These are phyloP conservation scores for Anser brachyrhynchus DNA, from an alignment of 2,113 vertebrate species.

Conservation along the genomic window DNA sequence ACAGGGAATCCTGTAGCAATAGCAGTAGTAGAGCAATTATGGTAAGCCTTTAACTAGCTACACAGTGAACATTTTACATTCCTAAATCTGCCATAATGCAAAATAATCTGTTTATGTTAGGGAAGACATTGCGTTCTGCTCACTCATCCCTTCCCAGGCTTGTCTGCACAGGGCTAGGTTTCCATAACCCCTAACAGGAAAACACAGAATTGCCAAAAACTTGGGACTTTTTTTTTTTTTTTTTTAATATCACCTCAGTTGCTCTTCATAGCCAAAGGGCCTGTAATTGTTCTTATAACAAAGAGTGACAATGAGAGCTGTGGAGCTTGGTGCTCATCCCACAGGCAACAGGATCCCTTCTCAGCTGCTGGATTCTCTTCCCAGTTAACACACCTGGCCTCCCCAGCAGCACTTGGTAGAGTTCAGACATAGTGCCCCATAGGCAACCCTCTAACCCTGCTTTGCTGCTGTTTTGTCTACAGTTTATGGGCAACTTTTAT, in stretches of 20 bases:
- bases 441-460: not conserved
- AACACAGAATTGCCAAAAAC: conserved; percentile 18
- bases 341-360: not conserved
- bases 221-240: not conserved
- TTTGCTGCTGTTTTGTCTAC: not conserved
- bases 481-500: not conserved
- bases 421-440: not conserved
- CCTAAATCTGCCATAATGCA: conserved; percentile 55
- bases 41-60: conserved; percentile 65
- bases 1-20: conserved; percentile 38
- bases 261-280: conserved; percentile 3
- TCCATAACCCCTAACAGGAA: not conserved
- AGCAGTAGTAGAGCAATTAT: conserved; percentile 55
- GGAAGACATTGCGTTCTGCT: conserved; percentile 58
- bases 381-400: not conserved
- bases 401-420: not conserved
- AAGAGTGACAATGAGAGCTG: not conserved
- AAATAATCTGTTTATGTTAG: conserved; percentile 70
- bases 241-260: not conserved
- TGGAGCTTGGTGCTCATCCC: not conserved
- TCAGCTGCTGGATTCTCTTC: not conserved
- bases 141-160: conserved; percentile 50
- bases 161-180: conserved; percentile 51
- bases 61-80: conserved; percentile 55
- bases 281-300: not conserved